These are phyloP conservation scores for Lateolabrax maculatus DNA, from an alignment of 2,797 vertebrate genomes.

Conservation along the genomic window DNA sequence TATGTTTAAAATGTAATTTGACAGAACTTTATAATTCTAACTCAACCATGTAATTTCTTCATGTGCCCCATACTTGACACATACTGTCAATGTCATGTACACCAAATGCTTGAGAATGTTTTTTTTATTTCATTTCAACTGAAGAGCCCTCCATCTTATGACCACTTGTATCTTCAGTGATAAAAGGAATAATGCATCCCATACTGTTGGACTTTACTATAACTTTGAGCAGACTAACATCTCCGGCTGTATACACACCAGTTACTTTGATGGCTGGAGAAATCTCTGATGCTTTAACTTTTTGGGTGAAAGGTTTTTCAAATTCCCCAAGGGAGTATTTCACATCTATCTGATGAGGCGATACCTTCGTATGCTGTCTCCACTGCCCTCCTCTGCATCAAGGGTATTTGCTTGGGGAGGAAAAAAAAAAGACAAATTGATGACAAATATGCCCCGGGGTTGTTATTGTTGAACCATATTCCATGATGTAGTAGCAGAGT, in stretches of 20 bases:
- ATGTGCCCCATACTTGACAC: not conserved
- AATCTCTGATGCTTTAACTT: conserved; percentile 61
- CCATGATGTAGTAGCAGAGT: conserved; percentile 72
- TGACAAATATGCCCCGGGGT: conserved; percentile 67
- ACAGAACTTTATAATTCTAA: not conserved
- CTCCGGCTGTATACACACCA: conserved; percentile 32
- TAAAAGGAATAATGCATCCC: conserved; percentile 17
- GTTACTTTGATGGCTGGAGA: conserved; percentile 68
- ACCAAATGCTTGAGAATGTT: not conserved
- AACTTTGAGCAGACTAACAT: conserved; percentile 22
- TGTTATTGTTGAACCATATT: conserved; percentile 74
- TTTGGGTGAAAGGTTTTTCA: conserved; percentile 53
- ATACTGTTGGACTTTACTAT: conserved; percentile 30
- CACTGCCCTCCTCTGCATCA: conserved; percentile 47
- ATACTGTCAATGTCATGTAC: not conserved
- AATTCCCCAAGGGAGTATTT: conserved; percentile 55
- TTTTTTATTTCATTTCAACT: conserved; percentile 11
- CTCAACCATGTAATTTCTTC: not conserved
- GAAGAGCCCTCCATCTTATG: not conserved
- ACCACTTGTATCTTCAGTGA: conserved; percentile 32
- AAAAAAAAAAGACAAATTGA: conserved; percentile 68
- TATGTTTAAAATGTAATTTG: conserved; percentile 2
- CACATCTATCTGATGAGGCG: conserved; percentile 61
- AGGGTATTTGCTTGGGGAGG: conserved; percentile 41
- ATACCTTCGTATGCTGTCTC: conserved; percentile 54